phyloP scores from a whole-genome alignment of 1,140 invertebrate species.

The Thalassaphorura encarpata region DNA sequence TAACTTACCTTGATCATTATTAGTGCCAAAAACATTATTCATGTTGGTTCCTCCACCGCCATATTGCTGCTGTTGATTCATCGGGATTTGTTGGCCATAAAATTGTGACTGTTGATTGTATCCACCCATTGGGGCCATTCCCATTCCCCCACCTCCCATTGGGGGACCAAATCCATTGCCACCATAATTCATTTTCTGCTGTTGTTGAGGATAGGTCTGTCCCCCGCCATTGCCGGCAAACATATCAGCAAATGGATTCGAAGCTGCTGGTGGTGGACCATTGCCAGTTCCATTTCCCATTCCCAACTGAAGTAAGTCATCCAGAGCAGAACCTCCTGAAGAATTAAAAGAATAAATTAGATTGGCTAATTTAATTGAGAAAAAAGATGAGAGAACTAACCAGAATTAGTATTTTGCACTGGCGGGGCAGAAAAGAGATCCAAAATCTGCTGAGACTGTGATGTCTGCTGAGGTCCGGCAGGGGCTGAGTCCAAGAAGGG shows the following conservation, averaged over 20 bases:
- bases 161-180: constrained; percentile 25
- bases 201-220: constrained; percentile 34
- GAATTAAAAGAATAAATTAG: not conserved
- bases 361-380: not conserved
- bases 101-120: constrained; percentile 14
- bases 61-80: constrained; percentile 21
- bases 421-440: constrained; percentile 55
- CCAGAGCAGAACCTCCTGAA: constrained; percentile 24
- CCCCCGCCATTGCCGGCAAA: constrained; percentile 49
- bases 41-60: constrained; percentile 23
- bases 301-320: constrained; percentile 27
- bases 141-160: constrained; percentile 16
- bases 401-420: constrained; percentile 37
- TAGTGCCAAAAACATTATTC: constrained; percentile 30
- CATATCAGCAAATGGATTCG: constrained; percentile 83
- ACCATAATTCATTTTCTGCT: constrained; percentile 18
- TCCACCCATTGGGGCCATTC: constrained; percentile 13
- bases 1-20: constrained; percentile 31
- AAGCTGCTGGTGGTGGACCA: constrained; percentile 13
- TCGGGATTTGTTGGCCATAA: constrained; percentile 17
- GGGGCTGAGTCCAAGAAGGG: constrained; percentile 23
- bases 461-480: constrained; percentile 36
- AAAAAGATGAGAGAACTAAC: constrained; percentile 33
- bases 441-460: constrained; percentile 52
- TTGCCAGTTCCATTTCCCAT: constrained; percentile 11